Percentiles rank a stretch among this genome's conserved stretches.
These are phyloP conservation scores for Andrena flavipes DNA, from an alignment of 2,888 invertebrate species.

Conservation along the genomic window DNA sequence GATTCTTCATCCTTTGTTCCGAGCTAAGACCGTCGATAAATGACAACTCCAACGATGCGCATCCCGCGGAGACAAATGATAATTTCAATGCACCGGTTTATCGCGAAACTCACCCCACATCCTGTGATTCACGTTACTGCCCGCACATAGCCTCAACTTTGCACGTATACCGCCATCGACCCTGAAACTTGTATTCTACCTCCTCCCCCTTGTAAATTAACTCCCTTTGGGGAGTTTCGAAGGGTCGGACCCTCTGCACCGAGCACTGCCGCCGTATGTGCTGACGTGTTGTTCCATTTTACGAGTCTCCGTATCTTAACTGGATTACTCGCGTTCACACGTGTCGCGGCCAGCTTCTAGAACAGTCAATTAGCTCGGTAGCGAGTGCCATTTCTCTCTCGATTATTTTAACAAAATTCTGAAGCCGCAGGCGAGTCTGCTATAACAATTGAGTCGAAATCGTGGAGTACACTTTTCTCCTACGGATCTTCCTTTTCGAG, in stretches of 20 bases:
- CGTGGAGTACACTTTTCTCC: no score
- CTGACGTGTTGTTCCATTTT: slow-evolving; percentile 9
- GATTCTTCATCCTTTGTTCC: slow-evolving; percentile 21
- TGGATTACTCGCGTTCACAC: slow-evolving; percentile 27
- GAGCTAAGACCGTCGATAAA: not conserved
- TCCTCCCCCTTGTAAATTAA: slow-evolving; percentile 67
- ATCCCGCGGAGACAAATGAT: slow-evolving; percentile 48
- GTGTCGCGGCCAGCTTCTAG: not conserved
- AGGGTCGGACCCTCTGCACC: slow-evolving; percentile 66
- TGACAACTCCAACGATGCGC: slow-evolving; percentile 34
- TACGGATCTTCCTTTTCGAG: no score
- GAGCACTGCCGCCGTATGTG: not conserved
- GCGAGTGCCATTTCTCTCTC: not conserved
- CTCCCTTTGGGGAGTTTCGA: slow-evolving; percentile 57
- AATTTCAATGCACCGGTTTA: slow-evolving; percentile 57
- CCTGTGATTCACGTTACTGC: slow-evolving; percentile 61
- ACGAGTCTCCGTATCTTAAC: slow-evolving; percentile 26
- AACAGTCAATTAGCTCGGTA: not conserved
- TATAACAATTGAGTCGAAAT: no score
- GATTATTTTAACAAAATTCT: no score
- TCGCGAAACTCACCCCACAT: slow-evolving; percentile 61
- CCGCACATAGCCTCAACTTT: not conserved
- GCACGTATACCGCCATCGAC: slow-evolving; percentile 4
- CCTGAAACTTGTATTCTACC: slow-evolving; percentile 44
- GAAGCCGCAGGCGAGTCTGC: no score